Evolutionary conservation across 1,140 invertebrate species (phyloP), one percentile per base, ranked within the genome.

Genomic region (Diuraphis noxia): DNA sequence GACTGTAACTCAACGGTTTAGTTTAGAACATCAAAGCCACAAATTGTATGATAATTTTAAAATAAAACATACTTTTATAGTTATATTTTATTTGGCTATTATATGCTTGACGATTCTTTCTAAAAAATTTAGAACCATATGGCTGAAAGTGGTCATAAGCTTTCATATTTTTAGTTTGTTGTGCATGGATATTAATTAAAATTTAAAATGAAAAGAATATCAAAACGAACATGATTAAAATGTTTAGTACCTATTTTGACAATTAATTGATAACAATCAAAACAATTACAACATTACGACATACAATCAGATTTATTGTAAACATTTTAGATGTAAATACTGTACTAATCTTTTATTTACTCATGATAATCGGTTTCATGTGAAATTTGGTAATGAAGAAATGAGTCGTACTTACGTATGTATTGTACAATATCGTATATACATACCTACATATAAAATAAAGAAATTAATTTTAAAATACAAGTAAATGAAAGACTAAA

Each of bases 161-260:
- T 91, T 91, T 91, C 89, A 91, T 63, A 90, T 90, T 81, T 90
- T 79, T 38, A 43, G 4, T 43, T 23, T 30, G 46, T 7, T 38
- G 36, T 40, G 2, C 79, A n/a, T 46, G 63, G 13, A n/a, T 30
- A 6, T n/a, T 63, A 49, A 86, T 86, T 86, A 49, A 36, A 86
- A 36, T 8, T 86, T 86, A 49, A 36, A 86, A 36, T 8, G 23
- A 84, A 84, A 84, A 13, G 2, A n/a, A 10, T n/a, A n/a, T 84
- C 30, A n/a, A 30, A 63, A 63, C 56, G 30, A n/a, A 17, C 43
- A 49, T 6, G n/a, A 19, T 8, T 21, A 49, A 56, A 30, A 9
- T 63, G 30, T 30, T 17, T 41, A 30, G 38, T 3, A 63, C n/a
- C n/a, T 34, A 38, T 30, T 82, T 41, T 6, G 21, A 41, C 10